Conservation (phyloP, 2,113 vertebrate genomes). For the Orycteropus afer region DNA sequence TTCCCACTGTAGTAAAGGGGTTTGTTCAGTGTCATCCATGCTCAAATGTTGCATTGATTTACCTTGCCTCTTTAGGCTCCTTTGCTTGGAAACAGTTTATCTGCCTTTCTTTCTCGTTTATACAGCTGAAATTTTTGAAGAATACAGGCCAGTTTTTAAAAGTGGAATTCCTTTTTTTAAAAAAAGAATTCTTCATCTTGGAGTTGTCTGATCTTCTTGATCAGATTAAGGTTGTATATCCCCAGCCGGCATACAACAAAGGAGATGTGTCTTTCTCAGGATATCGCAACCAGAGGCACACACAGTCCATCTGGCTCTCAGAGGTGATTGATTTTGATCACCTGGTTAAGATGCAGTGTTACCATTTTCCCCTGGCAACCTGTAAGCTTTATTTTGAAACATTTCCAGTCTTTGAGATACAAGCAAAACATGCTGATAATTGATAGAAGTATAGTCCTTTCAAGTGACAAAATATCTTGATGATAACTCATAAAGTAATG, state of each 20-base stretch:
- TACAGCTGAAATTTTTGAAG: slow-evolving; percentile 8
- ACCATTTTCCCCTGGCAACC: neutral
- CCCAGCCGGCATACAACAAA: neutral
- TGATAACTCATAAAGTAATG: neutral
- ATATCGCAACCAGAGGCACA: neutral
- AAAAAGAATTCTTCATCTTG: neutral
- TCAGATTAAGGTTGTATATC: neutral
- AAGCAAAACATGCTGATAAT: neutral
- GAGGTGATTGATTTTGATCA: neutral
- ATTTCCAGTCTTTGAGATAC: neutral
- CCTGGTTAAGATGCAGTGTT: neutral
- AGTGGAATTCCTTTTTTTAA: too few relatives aligned
- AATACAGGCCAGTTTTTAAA: neutral
- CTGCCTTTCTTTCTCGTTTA: neutral
- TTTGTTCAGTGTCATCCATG: neutral
- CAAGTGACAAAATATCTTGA: neutral
- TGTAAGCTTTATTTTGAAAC: neutral
- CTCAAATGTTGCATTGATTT: neutral
- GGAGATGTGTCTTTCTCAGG: neutral
- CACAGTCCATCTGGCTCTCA: neutral
- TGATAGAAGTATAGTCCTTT: neutral
- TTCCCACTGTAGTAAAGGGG: neutral
- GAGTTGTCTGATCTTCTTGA: neutral
- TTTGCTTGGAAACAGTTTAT: neutral
- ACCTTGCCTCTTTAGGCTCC: neutral